Evolutionary conservation across 2,113 vertebrate genomes (phyloP), one percentile per base, ranked within the genome.

Genomic region (Pomatostomus ruficeps): DNA sequence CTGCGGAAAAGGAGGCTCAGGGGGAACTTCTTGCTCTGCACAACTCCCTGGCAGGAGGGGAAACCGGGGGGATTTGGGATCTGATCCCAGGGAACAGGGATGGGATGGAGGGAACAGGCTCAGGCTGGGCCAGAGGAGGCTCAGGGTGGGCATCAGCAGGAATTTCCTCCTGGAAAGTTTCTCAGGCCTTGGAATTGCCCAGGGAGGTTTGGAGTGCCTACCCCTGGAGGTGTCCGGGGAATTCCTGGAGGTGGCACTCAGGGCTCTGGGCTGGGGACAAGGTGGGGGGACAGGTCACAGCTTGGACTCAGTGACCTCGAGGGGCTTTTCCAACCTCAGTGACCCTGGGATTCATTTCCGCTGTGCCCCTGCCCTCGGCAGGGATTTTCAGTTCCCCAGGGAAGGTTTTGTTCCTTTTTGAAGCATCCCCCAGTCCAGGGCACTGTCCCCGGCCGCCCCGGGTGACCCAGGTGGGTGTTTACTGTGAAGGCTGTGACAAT

Each of bases 251-350:
- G 49, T 35, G 48, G 29, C 57, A 35, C 74, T 40, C 3, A 3
- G 62, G 0, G 71, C 51, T 14, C 61, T 10, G 63, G 3, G 24
- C 7, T 35, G 35, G 74, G 4, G 33, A 52, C 45, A 59, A 21
- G 26, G 14, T 33, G 62, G 33, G 62, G 33, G 20, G 15, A 46
- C 2, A 2, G 51, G 45, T 2, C 63, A 40, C 6, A 18, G 57
- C 1, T 6, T 1, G 48, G 35, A 6, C 22, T 9, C 1, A 8
- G 2, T 33, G 85, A 9, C 13, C 59, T 11, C 2, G 36, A 36
- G 29, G 76, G 6, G 12, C 10, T 65, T 51, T 42, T 36, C 43
- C 75, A 20, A 0, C 14, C 36, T 13, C 58, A 2, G 11, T 0
- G 28, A 45, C 33, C 2, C 85, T 0, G 49, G 67, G 12, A 3